Evolutionary conservation across 2,113 vertebrate genomes (phyloP), one percentile per base, ranked within the genome.

Genomic region (Urocolius indicus): DNA sequence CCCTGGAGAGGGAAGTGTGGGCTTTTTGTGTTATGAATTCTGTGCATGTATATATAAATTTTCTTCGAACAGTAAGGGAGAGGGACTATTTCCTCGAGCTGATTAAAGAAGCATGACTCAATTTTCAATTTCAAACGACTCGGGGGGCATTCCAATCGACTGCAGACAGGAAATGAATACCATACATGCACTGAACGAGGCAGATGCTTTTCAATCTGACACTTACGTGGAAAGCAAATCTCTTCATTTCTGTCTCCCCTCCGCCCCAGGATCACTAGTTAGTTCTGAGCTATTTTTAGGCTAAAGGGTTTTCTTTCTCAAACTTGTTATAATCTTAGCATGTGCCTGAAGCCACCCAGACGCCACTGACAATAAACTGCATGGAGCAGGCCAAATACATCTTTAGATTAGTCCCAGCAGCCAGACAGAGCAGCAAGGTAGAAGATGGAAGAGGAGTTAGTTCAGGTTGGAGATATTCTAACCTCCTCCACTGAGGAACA

Each of bases 21-120:
- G 63, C 51, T 88, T 80, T 79, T 30, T 75, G 32, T 16, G 14
- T 75, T 57, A 58, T 34, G 51, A 80, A 84, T 89, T 78, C 83
- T 58, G 9, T 32, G 52, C 61, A 65, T 57, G 57, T 68, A 87
- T 43, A 89, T 62, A 92, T 59, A 86, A 36, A 86, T 94, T 93
- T 68, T 89, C 88, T 90, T 71, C 62, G 61, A 94, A 29, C 66
- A 89, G 77, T 69, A 36, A 78, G 66, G 84, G 87, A 68, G 66
- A 62, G 69, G 58, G 91, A 34, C 80, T 97, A 95, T 98, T 98
- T 98, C 95, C 97, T 97, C 95, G 81, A 95, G 96, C 95, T 98
- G 98, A 98, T 98, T 98, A 98, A 98, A 98, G 98, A 98, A 98
- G 98, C 97, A 97, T 98, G 97, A 98, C 97, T 98, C 93, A 79